Base-by-base conservation (phyloP, 1,140 invertebrate species). In the Solenopsis fugax region DNA sequence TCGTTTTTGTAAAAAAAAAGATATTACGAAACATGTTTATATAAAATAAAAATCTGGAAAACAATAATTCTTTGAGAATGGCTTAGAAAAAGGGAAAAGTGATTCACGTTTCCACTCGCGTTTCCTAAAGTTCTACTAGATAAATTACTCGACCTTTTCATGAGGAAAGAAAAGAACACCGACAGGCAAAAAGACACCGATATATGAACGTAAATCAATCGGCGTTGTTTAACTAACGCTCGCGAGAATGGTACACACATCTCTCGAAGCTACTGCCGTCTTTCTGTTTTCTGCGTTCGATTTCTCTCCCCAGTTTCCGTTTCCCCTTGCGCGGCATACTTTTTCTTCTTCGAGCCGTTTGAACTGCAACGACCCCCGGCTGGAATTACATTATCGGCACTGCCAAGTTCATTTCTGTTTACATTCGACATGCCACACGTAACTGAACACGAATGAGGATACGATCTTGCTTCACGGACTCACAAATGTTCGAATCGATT, bases 401-500 rank as follows among this genome's bases (percentile, higher is more conserved):
- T 87, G 85, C 88, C 89, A 90, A 90, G 89, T 90, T 89, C 89
- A 90, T 58, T 89, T 87, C 73, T 90, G 89, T 90, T 90, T 90
- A 89, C 88, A 87, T 89, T 89, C 85, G 65, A 18, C 69, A 84
- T 29, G 64, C 64, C 65, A 58, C 12, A 86, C 56, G 56, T 65
- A 37, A 34, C 65, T 29, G 18, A 41, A 41, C 29, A 29, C 18
- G 50, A 37, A 45, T 29, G 69, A 50, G 18, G 29, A 37, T 64
- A 16, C 24, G 18, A 16, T 48, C 10, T 37, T 78, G 62, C 56
- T 45, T 88, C 73, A 60, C 56, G 13, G 18, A 62, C 12, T 16
- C 12, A 34, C 3, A 41, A n/a, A 41, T 16, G n/a, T 37, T 64
- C 50, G 37, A 56, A 81, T 41, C 29, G 37, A 41, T 78, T n/a